These are phyloP conservation scores for Coptodon bakossiorum DNA, from an alignment of 2,113 vertebrate species.

Conservation along the genomic window DNA sequence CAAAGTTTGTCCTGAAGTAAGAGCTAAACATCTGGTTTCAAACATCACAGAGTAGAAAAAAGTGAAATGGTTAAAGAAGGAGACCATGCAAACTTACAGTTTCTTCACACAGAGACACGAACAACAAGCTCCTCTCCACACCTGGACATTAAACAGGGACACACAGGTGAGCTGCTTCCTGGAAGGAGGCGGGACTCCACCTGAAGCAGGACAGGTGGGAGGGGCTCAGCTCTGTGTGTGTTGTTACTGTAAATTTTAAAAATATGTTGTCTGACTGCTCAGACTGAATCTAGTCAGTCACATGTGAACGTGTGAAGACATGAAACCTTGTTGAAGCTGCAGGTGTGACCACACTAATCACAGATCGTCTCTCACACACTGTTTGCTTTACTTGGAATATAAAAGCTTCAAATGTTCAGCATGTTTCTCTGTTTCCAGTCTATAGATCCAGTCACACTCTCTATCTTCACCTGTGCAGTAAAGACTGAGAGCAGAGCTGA, in stretches of 20 bases:
- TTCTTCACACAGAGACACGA: not conserved
- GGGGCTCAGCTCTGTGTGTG: not conserved
- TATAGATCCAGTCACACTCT: too few relatives aligned
- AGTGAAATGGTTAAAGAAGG: not conserved
- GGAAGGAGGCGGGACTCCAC: not conserved
- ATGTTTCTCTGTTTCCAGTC: not conserved
- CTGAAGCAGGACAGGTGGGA: not conserved
- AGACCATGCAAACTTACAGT: not conserved
- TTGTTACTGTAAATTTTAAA: not conserved
- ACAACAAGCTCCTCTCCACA: not conserved
- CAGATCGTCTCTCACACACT: not conserved
- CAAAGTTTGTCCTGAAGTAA: not conserved
- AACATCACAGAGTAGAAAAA: not conserved
- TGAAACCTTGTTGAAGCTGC: not conserved
- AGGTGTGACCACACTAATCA: not conserved
- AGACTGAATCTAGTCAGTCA: not conserved
- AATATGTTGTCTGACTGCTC: not conserved
- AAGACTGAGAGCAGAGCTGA: too few relatives aligned
- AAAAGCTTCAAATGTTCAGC: not conserved
- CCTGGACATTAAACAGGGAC: not conserved
- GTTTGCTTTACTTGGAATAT: fast-evolving
- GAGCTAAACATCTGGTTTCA: not conserved
- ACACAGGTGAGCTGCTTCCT: not conserved
- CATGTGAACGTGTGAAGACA: not conserved
- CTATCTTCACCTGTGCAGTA: too few relatives aligned